Conservation (phyloP, 2,888 invertebrate genomes). For the Noctua comes region DNA sequence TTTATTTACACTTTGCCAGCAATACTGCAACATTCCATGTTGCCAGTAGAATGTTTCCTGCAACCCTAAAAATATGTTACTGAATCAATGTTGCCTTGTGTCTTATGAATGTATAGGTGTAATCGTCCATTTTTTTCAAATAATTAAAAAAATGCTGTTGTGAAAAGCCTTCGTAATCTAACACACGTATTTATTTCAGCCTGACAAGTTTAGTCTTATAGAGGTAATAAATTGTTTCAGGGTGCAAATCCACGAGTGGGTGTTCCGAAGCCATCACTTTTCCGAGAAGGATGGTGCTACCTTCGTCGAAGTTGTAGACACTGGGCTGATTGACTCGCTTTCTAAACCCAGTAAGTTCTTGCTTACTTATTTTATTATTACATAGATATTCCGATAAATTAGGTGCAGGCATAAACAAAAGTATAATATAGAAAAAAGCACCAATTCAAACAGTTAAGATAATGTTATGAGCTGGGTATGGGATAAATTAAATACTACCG, state of each 20-base stretch:
- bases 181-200: not conserved
- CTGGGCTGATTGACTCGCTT: slow-evolving; percentile 85
- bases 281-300: slow-evolving; percentile 90
- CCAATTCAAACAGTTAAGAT: not conserved
- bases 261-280: slow-evolving; percentile 92
- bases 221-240: slow-evolving; percentile 72
- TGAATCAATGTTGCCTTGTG: not conserved
- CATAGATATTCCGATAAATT: not conserved
- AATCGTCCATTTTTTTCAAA: too few relatives aligned
- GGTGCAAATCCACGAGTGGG: slow-evolving; percentile 90
- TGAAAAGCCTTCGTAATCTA: not conserved
- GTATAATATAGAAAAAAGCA: not conserved
- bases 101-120: not conserved
- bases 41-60: not conserved
- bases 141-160: too few relatives aligned
- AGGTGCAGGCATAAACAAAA: not conserved
- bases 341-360: slow-evolving; percentile 68
- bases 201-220: not conserved
- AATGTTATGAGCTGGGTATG: too few relatives aligned
- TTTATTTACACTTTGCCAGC: not conserved
- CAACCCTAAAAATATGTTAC: not conserved
- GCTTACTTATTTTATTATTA: not conserved
- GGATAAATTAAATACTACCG: too few relatives aligned
- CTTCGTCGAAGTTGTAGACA: slow-evolving; percentile 87
- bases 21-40: not conserved